Conservation (phyloP, 2,113 vertebrate species). For the Blennius ocellaris region DNA sequence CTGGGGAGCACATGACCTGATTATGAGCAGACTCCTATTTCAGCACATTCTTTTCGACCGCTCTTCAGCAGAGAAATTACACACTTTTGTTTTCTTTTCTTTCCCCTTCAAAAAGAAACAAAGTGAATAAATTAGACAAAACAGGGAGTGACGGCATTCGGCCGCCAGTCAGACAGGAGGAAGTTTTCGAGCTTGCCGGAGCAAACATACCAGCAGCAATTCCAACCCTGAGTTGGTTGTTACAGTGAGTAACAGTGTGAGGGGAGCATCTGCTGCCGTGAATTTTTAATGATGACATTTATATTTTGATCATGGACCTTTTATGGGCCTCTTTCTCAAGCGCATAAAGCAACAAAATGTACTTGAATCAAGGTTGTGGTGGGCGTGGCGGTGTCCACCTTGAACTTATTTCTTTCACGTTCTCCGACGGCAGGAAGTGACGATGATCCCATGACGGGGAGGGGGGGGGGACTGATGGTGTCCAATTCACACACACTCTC, state of each 20-base stretch:
- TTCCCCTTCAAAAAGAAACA: neutral
- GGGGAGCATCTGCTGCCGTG: neutral
- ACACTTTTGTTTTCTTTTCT: no score
- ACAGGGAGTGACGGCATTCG: neutral
- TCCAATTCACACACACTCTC: no score
- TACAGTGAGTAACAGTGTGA: constrained; percentile 1
- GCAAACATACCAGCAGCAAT: neutral
- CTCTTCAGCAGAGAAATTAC: no score
- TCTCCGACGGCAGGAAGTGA: neutral
- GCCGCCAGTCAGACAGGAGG: constrained; percentile 4
- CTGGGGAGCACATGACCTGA: neutral
- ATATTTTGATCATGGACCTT: neutral
- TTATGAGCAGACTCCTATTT: constrained; percentile 1
- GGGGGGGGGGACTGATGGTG: no score
- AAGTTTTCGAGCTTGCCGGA: neutral
- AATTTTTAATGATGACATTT: neutral
- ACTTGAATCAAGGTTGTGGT: neutral
- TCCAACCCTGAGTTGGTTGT: neutral
- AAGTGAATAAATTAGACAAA: neutral
- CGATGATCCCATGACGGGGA: neutral
- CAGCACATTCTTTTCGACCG: constrained; percentile 1
- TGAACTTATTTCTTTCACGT: neutral
- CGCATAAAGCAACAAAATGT: neutral
- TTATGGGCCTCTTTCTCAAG: neutral
- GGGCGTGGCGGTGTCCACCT: neutral